These are phyloP conservation scores for Carlito syrichta DNA, from an alignment of 2,113 vertebrate species.

Conservation along the genomic window DNA sequence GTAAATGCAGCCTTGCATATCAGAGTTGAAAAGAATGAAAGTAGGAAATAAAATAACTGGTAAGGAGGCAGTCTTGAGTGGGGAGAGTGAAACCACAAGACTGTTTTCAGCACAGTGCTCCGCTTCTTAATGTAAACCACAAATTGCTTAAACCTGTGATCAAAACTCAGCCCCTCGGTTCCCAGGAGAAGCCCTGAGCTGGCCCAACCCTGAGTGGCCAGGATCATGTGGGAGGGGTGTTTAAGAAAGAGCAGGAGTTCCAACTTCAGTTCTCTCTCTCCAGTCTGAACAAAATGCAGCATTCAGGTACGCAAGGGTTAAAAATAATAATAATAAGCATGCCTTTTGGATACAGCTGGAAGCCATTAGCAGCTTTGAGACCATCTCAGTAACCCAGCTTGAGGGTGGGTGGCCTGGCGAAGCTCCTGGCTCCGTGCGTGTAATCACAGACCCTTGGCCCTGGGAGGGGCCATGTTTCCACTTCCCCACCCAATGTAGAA, in stretches of 20 bases:
- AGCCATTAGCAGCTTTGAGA: conserved; percentile 61
- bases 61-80: not conserved
- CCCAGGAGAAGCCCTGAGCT: not conserved
- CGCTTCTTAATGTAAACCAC: conserved; percentile 19
- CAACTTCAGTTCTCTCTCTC: not conserved
- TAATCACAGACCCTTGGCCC: conserved; percentile 44
- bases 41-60: conserved; percentile 29
- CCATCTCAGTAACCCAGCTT: conserved; percentile 51
- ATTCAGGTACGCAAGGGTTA: conserved; percentile 18
- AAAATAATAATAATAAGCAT: not conserved
- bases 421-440: conserved; percentile 13
- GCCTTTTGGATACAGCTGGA: conserved; percentile 64
- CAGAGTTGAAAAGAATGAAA: conserved; percentile 50
- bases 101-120: conserved; percentile 8
- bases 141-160: conserved; percentile 46
- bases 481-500: conserved; percentile 30
- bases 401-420: conserved; percentile 74
- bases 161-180: not conserved
- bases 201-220: not conserved
- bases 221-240: not conserved
- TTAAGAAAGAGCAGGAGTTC: not conserved
- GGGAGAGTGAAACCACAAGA: conserved; percentile 30
- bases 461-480: conserved; percentile 24
- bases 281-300: not conserved
- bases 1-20: not conserved